Conservation (phyloP, 2,797 vertebrate species). For the Falco berigora region DNA sequence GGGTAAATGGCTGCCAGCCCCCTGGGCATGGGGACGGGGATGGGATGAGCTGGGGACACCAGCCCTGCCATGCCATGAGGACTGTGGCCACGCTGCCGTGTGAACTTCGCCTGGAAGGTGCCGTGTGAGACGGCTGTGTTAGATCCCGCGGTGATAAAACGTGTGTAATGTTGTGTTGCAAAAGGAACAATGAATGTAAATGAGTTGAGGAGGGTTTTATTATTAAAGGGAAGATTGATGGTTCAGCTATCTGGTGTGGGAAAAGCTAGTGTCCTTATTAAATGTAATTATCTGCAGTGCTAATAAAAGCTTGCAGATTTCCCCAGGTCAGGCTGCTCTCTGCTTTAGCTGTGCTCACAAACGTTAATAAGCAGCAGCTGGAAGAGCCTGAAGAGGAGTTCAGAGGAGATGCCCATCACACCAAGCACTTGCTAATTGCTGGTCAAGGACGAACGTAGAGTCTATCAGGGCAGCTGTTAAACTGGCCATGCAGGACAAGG, state of each 20-base stretch:
- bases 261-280: slow-evolving; percentile 54
- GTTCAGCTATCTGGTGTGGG: slow-evolving; percentile 44
- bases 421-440: neutral
- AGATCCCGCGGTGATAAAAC: neutral
- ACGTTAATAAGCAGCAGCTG: neutral
- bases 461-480: neutral
- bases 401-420: neutral
- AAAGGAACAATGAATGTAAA: slow-evolving; percentile 19
- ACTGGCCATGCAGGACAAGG: neutral
- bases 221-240: slow-evolving; percentile 56
- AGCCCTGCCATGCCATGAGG: neutral
- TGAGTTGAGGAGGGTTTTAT: neutral
- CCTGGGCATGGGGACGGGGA: fast-evolving
- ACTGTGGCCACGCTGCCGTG: neutral
- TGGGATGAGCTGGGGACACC: fast-evolving
- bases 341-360: neutral
- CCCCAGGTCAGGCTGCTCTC: slow-evolving; percentile 19
- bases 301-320: slow-evolving; percentile 15
- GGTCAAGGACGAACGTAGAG: neutral
- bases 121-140: fast-evolving
- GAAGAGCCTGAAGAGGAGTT: neutral
- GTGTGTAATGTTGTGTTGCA: neutral
- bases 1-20: neutral
- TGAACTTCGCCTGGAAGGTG: neutral
- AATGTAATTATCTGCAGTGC: slow-evolving; percentile 49